Base-by-base conservation (phyloP, 2,113 vertebrate species). In the Sapajus apella region DNA sequence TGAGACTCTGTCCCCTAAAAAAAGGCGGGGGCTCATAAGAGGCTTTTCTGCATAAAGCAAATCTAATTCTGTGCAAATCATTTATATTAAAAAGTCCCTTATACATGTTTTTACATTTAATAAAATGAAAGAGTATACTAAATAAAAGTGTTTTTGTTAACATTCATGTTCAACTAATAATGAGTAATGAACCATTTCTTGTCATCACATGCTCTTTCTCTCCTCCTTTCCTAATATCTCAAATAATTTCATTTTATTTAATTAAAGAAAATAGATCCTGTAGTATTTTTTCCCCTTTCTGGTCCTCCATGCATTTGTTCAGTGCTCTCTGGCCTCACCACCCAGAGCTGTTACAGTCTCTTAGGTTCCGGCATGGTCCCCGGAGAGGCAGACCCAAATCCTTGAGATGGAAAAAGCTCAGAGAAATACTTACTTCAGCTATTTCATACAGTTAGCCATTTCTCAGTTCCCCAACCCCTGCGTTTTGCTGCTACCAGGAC, bases 41-140 rank as follows among this genome's bases (percentile, higher is more conserved):
- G n/a, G 25, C n/a, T 79, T 87, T 83, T 83, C 52, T 86, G 16
- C 11, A 45, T 37, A 81, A 75, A 77, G 23, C 3, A n/a, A 75
- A 58, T 45, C 13, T 89, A 88, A 76, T 50, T 95, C 35, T 86
- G 25, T 37, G 68, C 30, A 81, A 85, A 96, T 35, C 2, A 52
- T 94, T 91, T 87, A 91, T 64, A 56, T 45, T 30, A 76, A 75
- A 76, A 73, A 83, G 35, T 25, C 61, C 4, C n/a, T 73, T 58
- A 30, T 32, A n/a, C 18, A 10, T 93, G 88, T 75, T 73, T 91
- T 88, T 76, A 18, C 84, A 70, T 66, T 80, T 75, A 86, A 52
- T 56, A 75, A 79, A 43, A 73, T 40, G 32, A 73, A 61, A 70
- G 7, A 52, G 5, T 20, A 23, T 20, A 90, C 20, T 13, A 87